Base-by-base conservation (phyloP, 37 sponge, comb jelly and placozoan genomes). In the Oscarella lobularis region DNA sequence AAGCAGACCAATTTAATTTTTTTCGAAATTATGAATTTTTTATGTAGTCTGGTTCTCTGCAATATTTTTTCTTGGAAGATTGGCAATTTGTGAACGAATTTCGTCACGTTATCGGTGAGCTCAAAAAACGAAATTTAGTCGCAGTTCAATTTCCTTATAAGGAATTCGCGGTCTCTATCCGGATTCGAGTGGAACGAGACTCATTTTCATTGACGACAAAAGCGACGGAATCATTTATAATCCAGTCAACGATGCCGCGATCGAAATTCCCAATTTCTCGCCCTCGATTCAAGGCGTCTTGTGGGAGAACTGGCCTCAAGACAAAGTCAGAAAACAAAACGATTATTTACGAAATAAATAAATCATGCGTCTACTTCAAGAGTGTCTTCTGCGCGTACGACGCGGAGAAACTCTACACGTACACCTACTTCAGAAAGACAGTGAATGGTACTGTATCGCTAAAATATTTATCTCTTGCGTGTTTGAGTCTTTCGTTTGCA, bases 81-180 rank as follows among this genome's bases (percentile, higher is more conserved):
- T 96, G 98, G 98, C 85, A 85, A 74, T 80, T 78, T 76, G 93
- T 96, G 35, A 87, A 83, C 75, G 98, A 96, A 70, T 92, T 70
- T 66, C 80, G 81, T 20, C 98, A 96, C 76, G 86, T 79, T 27
- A 66, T 88, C 2, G 89, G 89, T 88, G 73, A 66, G 69, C 2
- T 1, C 5, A 4, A 2, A 9, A 38, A 38, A 77, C 35, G n/a
- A n/a, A n/a, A n/a, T n/a, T n/a, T 2, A 5, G 75, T 4, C 27
- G 39, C 39, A 37, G 3, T 73, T 3, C 20, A n/a, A 9, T 9
- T n/a, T 74, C 40, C 30, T 74, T 35, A 3, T 35, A 36, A 86
- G 91, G 87, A 54, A 85, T 93, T 6, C 30, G 68, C 34, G 78
- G 76, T 38, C 36, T 96, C 66, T 89, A 66, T 38, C 91, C 94